Evolutionary conservation across 2,113 vertebrate species (phyloP).

Genomic region (Cheirogaleus medius): DNA sequence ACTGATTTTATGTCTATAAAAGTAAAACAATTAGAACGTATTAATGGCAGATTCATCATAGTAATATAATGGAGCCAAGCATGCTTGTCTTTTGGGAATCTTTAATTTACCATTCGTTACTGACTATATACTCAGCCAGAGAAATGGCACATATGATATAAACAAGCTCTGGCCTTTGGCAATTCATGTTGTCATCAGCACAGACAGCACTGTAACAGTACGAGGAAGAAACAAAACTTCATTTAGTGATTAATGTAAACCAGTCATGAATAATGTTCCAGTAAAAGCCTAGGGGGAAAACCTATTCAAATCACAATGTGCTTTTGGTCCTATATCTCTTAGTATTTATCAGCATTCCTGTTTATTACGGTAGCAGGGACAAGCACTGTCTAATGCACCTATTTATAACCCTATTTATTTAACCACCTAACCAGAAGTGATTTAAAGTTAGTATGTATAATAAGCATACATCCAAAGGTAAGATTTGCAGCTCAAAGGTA

Average conservation of each 20-base stretch:
- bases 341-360: constrained; percentile 26
- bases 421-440: constrained; percentile 27
- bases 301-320: not conserved
- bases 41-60: constrained; percentile 86
- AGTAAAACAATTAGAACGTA: constrained; percentile 86
- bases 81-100: constrained; percentile 84
- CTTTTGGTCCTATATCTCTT: not conserved
- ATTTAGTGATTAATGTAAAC: constrained; percentile 53
- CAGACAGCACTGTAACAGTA: constrained; percentile 31
- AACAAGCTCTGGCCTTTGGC: constrained; percentile 79
- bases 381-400: not conserved
- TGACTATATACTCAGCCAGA: constrained; percentile 76
- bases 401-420: constrained; percentile 31
- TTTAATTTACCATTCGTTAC: constrained; percentile 83
- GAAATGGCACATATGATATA: constrained; percentile 70
- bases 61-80: constrained; percentile 85
- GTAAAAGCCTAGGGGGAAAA: constrained; percentile 64
- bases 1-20: constrained; percentile 86
- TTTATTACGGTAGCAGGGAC: constrained; percentile 31
- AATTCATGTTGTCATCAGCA: constrained; percentile 77
- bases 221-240: constrained; percentile 71
- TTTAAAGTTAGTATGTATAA: constrained; percentile 51
- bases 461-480: not conserved
- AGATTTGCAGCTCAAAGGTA: constrained; percentile 53
- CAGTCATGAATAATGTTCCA: constrained; percentile 45